A percentile compares a stretch with the other conserved stretches of the same genome.
phyloP scores from a whole-genome alignment of 2,888 invertebrate genomes.

The Lasioglossum vierecki region DNA sequence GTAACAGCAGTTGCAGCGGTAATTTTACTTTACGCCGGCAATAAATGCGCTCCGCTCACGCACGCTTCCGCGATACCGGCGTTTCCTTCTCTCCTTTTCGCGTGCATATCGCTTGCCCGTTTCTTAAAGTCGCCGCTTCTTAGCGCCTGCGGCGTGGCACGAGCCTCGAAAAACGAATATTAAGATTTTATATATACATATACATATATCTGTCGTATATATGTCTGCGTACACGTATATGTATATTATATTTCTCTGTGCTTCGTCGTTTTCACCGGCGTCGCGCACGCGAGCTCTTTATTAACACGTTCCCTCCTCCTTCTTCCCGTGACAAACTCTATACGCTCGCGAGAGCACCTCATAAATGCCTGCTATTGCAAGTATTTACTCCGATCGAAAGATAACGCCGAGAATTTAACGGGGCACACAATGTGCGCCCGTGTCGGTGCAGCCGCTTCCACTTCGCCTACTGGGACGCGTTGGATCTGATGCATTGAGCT shows the following conservation, averaged over 20 bases:
- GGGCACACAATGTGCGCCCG: not conserved
- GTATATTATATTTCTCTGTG: not conserved
- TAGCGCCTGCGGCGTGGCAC: constrained; percentile 49
- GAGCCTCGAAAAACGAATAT: constrained; percentile 41
- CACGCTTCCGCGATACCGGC: constrained; percentile 75
- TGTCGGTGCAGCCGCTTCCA: not conserved
- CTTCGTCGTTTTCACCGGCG: constrained; percentile 22
- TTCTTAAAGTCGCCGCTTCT: constrained; percentile 17
- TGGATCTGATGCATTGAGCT: not conserved
- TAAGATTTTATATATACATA: constrained; percentile 15
- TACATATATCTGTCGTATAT: no score
- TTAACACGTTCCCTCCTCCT: constrained; percentile 29
- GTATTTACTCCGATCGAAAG: not conserved
- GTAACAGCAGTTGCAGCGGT: constrained; percentile 77
- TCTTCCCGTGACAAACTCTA: not conserved
- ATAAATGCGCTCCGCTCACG: constrained; percentile 79
- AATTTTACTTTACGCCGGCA: constrained; percentile 80
- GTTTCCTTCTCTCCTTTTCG: constrained; percentile 12
- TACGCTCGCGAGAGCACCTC: not conserved
- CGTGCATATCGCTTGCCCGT: constrained; percentile 25
- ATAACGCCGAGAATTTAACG: not conserved
- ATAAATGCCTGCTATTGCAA: not conserved
- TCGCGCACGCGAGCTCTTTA: constrained; percentile 46
- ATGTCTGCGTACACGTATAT: not conserved
- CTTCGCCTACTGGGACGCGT: not conserved